Evolutionary conservation across 2,113 vertebrate species (phyloP), one percentile per base, ranked within the genome.

Genomic region (Aptenodytes forsteri): DNA sequence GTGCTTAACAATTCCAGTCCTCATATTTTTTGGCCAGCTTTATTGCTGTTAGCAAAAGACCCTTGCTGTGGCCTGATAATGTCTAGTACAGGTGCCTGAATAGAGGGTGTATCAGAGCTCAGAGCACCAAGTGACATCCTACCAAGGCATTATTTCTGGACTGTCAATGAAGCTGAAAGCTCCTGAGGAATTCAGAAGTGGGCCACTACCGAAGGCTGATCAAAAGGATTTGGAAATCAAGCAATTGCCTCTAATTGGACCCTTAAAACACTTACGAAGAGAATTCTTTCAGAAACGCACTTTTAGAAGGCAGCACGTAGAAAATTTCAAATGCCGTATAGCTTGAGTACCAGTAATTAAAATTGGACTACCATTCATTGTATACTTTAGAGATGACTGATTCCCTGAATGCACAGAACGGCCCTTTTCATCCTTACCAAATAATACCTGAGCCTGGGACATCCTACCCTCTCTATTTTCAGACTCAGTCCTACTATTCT

Each of bases 171-270:
- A 91, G 56, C 34, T 90, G 78, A 95, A 97, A 95, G 89, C 87
- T 89, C 82, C 82, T 44, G 84, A 85, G 93, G 89, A 91, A 95
- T 87, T 94, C 94, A 56, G 73, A 95, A 95, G 93, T 81, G 83
- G 90, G 92, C 58, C 70, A 83, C 84, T 93, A 93, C 84, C 14
- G 18, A 93, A 95, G 54, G 42, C 55, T 94, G 92, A 97, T 94
- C 94, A 97, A 97, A 97, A 97, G 81, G 62, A 93, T 95, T 94
- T 32, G 8, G 70, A 97, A 97, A 96, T 95, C 91, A 97, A 93
- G 87, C 75, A 94, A 78, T 90, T 89, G 73, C 87, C 84, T 94
- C 80, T 98, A 97, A 98, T 96, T 97, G 92, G 90, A 92, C 96
- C 83, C 88, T 97, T 93, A 87, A 36, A 72, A 76, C 36, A 89